A percentile compares a stretch with the other conserved stretches of the same genome.
Evolutionary conservation across 2,797 vertebrate genomes (phyloP).

Genomic region (Cuculus canorus): DNA sequence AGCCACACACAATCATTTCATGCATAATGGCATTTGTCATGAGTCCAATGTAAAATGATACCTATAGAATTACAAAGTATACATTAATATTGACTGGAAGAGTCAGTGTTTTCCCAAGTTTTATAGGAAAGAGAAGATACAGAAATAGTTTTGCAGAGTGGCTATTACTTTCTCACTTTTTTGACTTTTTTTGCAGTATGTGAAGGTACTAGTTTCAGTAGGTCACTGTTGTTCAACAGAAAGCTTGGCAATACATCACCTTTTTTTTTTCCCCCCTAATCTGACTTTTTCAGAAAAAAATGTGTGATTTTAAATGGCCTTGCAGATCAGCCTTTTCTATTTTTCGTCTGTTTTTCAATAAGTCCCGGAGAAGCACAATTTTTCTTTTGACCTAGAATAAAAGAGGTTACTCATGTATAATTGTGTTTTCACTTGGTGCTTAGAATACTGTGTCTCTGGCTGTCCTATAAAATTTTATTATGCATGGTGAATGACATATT

Average conservation of each 20-base stretch:
- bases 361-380: neutral
- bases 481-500: conserved; percentile 4
- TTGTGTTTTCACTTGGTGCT: neutral
- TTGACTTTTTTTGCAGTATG: neutral
- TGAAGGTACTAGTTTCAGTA: neutral
- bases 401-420: neutral
- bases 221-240: neutral
- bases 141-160: neutral
- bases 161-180: neutral
- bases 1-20: rapidly evolving
- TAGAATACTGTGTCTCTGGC: neutral
- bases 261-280: neutral
- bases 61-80: neutral
- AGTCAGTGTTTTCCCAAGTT: neutral
- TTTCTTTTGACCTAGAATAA: conserved; percentile 18
- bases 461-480: conserved; percentile 49
- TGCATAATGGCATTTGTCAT: no score
- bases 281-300: neutral
- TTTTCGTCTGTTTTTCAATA: rapidly evolving
- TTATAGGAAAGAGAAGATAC: neutral
- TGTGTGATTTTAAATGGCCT: neutral
- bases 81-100: neutral
- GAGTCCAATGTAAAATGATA: neutral
- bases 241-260: neutral
- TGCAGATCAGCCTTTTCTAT: neutral